Evolutionary conservation across 2,888 invertebrate species (phyloP), one percentile per base, ranked within the genome.

Genomic region (Nineta flava): DNA sequence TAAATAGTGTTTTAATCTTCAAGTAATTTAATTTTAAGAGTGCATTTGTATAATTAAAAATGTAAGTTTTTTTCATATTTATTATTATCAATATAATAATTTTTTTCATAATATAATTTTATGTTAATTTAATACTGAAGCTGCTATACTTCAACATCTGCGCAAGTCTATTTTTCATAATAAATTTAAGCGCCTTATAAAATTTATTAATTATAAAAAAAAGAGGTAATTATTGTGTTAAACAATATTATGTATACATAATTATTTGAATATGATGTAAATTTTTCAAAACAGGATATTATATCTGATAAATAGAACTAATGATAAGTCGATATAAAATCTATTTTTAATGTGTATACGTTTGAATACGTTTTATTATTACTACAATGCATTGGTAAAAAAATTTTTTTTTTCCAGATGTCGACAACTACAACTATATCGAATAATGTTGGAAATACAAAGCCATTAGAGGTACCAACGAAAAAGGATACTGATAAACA

Each of bases 401-500:
- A 41, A 38, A 19, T 16, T 35, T 35, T 34, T 47, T 47, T 35
- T 47, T 48, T 48, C 9, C 41, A 48, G 48, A 48, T 45, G 49
- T 44, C 49, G 34, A 19, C 49, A n/a, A 38, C 32, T 21, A 40
- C 34, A 15, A 32, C 17, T 13, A 41, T n/a, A 19, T 17, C 38
- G 9, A 26, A 34, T 13, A 48, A 21, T 19, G 40, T 48, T 19
- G 48, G 21, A 15, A 34, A 48, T 10, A 13, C 19, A 13, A 48
- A 44, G 13, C 21, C 45, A 5, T n/a, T 32, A n/a, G n/a, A n/a
- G n/a, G n/a, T n/a, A 38, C 6, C 19, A 45, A 7, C 17, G 12
- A 49, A 44, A 45, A 49, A 49, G 34, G 49, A 49, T 15, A 9
- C 21, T 1, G 49, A 49, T 12, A 49, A 49, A 34, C 31, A 26